A percentile compares a stretch with the other conserved stretches of the same genome.
Conservation (phyloP, 2,113 vertebrate species). For the Brachirus orientalis region DNA sequence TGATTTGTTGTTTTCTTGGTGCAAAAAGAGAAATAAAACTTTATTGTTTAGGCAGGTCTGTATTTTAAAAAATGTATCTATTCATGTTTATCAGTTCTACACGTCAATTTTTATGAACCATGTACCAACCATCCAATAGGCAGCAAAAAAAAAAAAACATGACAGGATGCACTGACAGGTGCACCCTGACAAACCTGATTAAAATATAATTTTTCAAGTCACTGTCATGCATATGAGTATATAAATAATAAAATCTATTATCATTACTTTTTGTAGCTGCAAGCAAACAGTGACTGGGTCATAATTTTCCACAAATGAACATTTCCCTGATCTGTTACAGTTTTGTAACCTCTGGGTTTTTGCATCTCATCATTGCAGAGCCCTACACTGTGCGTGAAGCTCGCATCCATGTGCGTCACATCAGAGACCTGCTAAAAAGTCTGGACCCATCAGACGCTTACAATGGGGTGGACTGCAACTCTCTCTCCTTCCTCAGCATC, state of each 20-base stretch:
- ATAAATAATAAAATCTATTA: too few species aligned
- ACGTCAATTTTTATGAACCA: too few species aligned
- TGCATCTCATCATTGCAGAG: constrained; percentile 76
- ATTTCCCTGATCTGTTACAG: not conserved
- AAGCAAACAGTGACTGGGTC: too few species aligned
- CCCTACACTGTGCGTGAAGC: constrained; percentile 97
- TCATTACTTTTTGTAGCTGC: too few species aligned
- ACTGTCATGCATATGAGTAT: too few species aligned
- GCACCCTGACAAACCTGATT: not conserved
- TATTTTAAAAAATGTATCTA: too few species aligned
- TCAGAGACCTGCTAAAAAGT: constrained; percentile 97
- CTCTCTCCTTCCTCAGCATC: constrained; percentile 93
- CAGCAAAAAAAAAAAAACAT: too few species aligned
- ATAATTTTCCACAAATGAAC: not conserved
- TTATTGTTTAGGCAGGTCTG: not conserved
- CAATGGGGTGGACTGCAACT: constrained; percentile 98
- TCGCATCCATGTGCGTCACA: constrained; percentile 96
- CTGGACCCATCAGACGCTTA: constrained; percentile 97
- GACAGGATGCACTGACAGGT: too few species aligned
- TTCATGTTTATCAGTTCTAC: too few species aligned
- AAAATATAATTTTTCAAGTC: not conserved
- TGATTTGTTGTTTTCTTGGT: not conserved
- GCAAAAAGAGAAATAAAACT: not conserved
- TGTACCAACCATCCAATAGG: too few species aligned
- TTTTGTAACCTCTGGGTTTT: not conserved